A percentile compares a stretch with the other conserved stretches of the same genome.
Conservation (phyloP, 92 coral and sea anemone genomes). For the Chrysogorgia sp. region DNA sequence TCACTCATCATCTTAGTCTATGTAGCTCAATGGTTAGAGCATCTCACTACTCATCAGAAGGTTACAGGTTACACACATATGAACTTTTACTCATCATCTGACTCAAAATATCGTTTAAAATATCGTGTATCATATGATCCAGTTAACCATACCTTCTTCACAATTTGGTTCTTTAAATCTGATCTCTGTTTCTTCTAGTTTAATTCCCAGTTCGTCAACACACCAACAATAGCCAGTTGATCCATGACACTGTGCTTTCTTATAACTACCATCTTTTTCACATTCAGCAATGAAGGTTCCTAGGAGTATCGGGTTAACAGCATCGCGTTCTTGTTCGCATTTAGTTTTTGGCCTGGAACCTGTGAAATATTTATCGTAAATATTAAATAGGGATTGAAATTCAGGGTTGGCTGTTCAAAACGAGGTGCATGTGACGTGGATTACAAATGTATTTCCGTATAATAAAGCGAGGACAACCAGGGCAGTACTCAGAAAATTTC, state of each 20-base stretch:
- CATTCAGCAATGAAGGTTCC: constrained; percentile 69
- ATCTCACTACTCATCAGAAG: no score
- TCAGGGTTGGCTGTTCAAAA: background rate
- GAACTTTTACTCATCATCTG: no score
- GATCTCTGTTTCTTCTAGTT: constrained; percentile 60
- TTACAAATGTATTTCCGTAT: no score
- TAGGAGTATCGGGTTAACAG: constrained; percentile 37
- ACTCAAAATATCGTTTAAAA: no score
- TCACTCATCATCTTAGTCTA: no score
- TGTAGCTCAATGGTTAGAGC: no score
- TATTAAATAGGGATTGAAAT: background rate
- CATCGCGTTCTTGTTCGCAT: constrained; percentile 55
- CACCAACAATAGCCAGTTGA: constrained; percentile 90
- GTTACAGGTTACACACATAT: no score
- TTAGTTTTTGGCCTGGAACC: constrained; percentile 7
- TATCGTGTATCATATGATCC: background rate
- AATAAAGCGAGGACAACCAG: no score
- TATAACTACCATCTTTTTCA: constrained; percentile 76
- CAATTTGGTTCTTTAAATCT: constrained; percentile 2
- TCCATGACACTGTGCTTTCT: constrained; percentile 78
- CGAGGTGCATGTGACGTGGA: background rate
- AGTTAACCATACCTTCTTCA: background rate
- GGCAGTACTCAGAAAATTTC: no score
- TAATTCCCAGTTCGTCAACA: constrained; percentile 74
- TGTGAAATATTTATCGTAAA: background rate